These are phyloP conservation scores for Dicerorhinus sumatrensis DNA, from an alignment of 2,113 vertebrate species.

Conservation along the genomic window DNA sequence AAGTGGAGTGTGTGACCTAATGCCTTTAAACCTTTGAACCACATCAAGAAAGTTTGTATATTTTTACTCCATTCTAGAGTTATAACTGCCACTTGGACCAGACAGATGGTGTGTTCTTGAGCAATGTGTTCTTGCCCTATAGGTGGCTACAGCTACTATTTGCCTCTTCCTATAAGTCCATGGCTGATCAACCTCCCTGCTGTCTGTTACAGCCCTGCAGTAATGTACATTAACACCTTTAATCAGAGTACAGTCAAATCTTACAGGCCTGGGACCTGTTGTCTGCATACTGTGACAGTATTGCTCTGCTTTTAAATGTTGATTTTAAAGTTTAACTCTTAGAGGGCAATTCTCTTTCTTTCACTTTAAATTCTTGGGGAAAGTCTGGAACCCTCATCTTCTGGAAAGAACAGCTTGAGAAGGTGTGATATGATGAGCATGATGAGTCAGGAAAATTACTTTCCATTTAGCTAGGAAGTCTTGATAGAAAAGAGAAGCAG, in stretches of 20 bases:
- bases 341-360: neutral
- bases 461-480: neutral
- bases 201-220: neutral
- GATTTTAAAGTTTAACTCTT: conserved; percentile 23
- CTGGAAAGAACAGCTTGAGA: neutral
- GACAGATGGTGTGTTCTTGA: neutral
- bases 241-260: neutral
- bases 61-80: neutral
- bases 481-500: neutral
- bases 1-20: neutral
- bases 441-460: neutral
- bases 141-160: neutral
- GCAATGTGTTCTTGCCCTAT: neutral
- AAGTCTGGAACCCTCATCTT: neutral
- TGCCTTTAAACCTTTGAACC: neutral
- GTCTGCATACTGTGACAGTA: neutral
- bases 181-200: neutral
- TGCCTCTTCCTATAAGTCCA: neutral
- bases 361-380: neutral
- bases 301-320: neutral
- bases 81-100: neutral
- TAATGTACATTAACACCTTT: neutral
- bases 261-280: neutral
- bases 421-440: neutral
- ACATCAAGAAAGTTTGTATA: neutral